Conservation (phyloP, 2,797 vertebrate species). For the Microctenopoma lineatum region DNA sequence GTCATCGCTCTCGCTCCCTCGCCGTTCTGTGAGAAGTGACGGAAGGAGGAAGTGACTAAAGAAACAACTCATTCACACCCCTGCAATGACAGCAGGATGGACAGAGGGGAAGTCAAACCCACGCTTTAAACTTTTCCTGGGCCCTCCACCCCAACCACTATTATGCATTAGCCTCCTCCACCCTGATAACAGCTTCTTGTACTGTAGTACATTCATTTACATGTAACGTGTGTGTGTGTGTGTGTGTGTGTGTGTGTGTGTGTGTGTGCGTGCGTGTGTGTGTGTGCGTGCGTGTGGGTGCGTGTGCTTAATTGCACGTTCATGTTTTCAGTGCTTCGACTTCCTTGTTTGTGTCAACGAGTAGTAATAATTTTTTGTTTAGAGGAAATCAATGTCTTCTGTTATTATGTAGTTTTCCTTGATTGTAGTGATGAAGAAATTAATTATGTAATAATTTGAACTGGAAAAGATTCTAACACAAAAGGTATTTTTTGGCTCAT, state of each 20-base stretch:
- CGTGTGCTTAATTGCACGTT: background rate
- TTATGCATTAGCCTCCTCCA: conserved; percentile 36
- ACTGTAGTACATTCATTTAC: background rate
- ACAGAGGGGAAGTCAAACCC: conserved; percentile 69
- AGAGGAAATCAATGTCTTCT: background rate
- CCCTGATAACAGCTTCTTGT: conserved; percentile 33
- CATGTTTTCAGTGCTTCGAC: conserved; percentile 27
- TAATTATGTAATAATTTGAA: conserved; percentile 2
- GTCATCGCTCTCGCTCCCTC: conserved; percentile 46
- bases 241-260: too few relatives aligned
- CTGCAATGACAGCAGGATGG: conserved; percentile 61
- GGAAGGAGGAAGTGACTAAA: conserved; percentile 80
- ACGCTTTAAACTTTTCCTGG: conserved; percentile 64
- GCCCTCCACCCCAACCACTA: conserved; percentile 37
- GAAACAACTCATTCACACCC: conserved; percentile 75
- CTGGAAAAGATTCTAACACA: conserved; percentile 30
- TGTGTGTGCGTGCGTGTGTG: background rate
- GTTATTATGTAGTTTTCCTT: background rate
- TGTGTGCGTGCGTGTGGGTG: too few relatives aligned
- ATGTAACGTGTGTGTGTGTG: conserved; percentile 6
- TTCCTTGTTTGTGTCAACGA: conserved; percentile 46
- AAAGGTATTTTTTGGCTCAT: conserved; percentile 29
- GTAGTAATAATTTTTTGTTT: background rate
- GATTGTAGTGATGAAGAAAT: background rate
- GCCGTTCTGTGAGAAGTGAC: conserved; percentile 60